These are phyloP conservation scores for Luperina nickerlii DNA, from an alignment of 2,888 invertebrate species.

Conservation along the genomic window DNA sequence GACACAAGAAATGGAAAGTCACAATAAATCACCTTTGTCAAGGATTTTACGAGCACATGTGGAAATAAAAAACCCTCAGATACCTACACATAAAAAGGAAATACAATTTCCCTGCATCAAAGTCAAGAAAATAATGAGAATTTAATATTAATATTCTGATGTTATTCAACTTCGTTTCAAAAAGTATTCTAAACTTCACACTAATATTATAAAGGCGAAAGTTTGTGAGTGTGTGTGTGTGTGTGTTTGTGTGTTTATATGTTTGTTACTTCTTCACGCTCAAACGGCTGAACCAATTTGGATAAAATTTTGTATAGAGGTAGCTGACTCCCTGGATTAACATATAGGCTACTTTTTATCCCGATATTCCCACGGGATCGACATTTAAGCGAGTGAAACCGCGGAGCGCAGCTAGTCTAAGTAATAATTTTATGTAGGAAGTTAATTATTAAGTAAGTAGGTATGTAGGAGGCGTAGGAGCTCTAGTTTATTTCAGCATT, in stretches of 20 bases:
- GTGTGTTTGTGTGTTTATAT: no score
- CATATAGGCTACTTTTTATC: no score
- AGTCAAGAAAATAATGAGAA: conserved; percentile 7
- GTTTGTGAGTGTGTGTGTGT: no score
- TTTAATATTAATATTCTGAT: conserved; percentile 32
- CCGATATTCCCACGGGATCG: no score
- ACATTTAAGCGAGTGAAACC: no score
- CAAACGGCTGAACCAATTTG: no score
- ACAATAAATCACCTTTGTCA: conserved; percentile 53
- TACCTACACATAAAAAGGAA: conserved; percentile 35
- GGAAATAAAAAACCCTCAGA: conserved; percentile 37
- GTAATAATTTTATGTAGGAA: conserved; percentile 1
- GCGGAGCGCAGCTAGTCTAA: neutral
- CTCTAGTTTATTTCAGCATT: neutral
- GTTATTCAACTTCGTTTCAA: conserved; percentile 10
- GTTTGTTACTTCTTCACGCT: no score
- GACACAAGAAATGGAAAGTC: conserved; percentile 18
- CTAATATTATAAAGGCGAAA: no score
- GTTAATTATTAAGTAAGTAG: neutral
- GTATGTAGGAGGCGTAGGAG: no score
- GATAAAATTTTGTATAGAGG: no score
- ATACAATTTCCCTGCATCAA: conserved; percentile 37
- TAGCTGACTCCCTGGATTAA: no score
- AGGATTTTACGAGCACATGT: conserved; percentile 52
- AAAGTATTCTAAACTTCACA: neutral